phyloP scores from a whole-genome alignment of 2,888 invertebrate species.

The Podotricha telesiphe region DNA sequence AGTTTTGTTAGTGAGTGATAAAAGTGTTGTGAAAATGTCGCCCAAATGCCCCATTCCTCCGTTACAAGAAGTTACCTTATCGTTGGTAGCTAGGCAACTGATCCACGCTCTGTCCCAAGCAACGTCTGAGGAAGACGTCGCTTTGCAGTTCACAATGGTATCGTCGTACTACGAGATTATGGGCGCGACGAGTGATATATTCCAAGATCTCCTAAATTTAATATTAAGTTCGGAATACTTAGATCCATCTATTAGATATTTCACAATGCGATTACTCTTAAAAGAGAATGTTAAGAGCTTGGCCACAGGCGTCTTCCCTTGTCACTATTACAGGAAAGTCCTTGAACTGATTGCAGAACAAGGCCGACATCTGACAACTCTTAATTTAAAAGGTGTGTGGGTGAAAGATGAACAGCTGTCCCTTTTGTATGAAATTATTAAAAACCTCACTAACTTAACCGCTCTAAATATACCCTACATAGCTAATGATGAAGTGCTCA shows the following conservation, averaged over 20 bases:
- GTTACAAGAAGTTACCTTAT: slow-evolving; percentile 84
- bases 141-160: slow-evolving; percentile 83
- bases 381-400: slow-evolving; percentile 89
- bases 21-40: slow-evolving; percentile 79
- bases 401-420: slow-evolving; percentile 87
- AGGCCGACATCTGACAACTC: slow-evolving; percentile 85
- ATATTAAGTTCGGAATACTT: slow-evolving; percentile 86
- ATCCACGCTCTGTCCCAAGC: slow-evolving; percentile 86
- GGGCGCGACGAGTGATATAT: slow-evolving; percentile 87
- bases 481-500: slow-evolving; percentile 87
- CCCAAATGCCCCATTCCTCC: slow-evolving; percentile 85
- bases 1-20: slow-evolving; percentile 56
- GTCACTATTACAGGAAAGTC: slow-evolving; percentile 88
- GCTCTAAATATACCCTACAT: slow-evolving; percentile 87
- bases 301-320: slow-evolving; percentile 87
- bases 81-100: slow-evolving; percentile 84
- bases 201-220: slow-evolving; percentile 86
- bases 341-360: slow-evolving; percentile 86
- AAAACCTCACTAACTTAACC: slow-evolving; percentile 83
- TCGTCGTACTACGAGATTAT: slow-evolving; percentile 84
- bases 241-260: slow-evolving; percentile 87
- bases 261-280: slow-evolving; percentile 85
- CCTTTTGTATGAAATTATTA: slow-evolving; percentile 84
- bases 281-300: slow-evolving; percentile 86
- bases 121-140: slow-evolving; percentile 83